Percentiles rank a stretch among this genome's conserved stretches.
Conservation (phyloP, 2,888 invertebrate species). For the Lepidochitona cinerea region DNA sequence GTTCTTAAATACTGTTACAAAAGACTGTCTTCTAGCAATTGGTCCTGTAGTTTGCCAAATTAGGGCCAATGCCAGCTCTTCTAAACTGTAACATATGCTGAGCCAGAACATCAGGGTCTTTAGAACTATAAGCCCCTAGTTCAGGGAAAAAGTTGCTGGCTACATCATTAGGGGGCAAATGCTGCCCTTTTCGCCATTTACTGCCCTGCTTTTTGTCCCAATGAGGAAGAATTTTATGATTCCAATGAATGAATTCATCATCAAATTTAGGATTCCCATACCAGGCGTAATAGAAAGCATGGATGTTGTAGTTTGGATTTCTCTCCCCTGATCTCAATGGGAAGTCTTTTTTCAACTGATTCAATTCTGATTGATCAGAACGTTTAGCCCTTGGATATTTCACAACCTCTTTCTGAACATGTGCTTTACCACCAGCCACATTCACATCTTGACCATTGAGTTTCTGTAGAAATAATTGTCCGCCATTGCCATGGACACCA, state of each 20-base stretch:
- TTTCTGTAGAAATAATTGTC: background rate
- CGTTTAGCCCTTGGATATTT: background rate
- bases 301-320: conserved; percentile 61
- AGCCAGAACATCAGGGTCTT: conserved; percentile 73
- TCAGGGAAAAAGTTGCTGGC: conserved; percentile 75
- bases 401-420: background rate
- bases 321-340: background rate
- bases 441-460: background rate
- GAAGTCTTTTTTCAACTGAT: background rate
- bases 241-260: conserved; percentile 70
- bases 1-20: too few relatives aligned
- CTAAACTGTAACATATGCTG: conserved; percentile 77
- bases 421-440: background rate
- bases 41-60: too few relatives aligned
- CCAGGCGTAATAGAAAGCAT: conserved; percentile 73
- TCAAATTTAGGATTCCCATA: conserved; percentile 65
- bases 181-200: conserved; percentile 73
- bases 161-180: conserved; percentile 75
- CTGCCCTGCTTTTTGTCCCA: conserved; percentile 68
- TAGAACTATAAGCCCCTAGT: conserved; percentile 75
- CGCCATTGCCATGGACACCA: too few relatives aligned
- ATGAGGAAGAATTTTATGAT: conserved; percentile 67
- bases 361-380: too few relatives aligned
- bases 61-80: conserved; percentile 74
- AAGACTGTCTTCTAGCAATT: too few relatives aligned